Evolutionary conservation across 2,113 vertebrate species (phyloP), one percentile per base, ranked within the genome.

Genomic region (Rhinogobius similis): DNA sequence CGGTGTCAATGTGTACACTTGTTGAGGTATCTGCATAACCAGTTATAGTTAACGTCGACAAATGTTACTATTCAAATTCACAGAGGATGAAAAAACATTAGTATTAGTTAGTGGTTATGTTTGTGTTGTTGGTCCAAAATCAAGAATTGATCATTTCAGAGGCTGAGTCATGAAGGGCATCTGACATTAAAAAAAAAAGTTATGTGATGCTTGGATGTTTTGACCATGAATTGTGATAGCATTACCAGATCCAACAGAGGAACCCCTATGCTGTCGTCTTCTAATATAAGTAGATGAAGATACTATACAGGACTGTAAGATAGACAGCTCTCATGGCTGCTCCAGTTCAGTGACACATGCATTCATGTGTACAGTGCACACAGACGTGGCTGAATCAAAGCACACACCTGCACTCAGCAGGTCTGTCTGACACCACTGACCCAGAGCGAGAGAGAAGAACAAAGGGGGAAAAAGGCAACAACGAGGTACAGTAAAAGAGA

Each of bases 371-470:
- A 73, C 69, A 76, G 59, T 78, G 78, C 69, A 87, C 73, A 69
- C 77, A 55, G 75, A 68, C 83, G 44, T 78, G 81, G 75, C 71
- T 81, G 65, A 88, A 86, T 71, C 89, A 82, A 90, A 85, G 86
- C 77, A 72, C 88, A 89, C 91, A 92, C 90, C 91, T 92, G 89
- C 87, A 74, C 91, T 82, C 90, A 91, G 91, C 92, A 91, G 92
- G 92, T 81, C 86, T 90, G 90, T 91, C 90, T 92, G 90, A 90
- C 87, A 90, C 84, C 78, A 81, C 77, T 86, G 81, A 90, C 87
- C 90, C 86, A 66, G 50, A 38, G 70, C 82, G 76, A 78, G 77
- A 84, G 77, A 75, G 86, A 73, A 82, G 76, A 86, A 87, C 77
- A 82, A 87, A 83, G 81, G 38, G 48, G 20, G 62, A 63, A 75